phyloP scores from a whole-genome alignment of 35 echinoderm and acorn worm genomes.

The Amphiura filiformis region DNA sequence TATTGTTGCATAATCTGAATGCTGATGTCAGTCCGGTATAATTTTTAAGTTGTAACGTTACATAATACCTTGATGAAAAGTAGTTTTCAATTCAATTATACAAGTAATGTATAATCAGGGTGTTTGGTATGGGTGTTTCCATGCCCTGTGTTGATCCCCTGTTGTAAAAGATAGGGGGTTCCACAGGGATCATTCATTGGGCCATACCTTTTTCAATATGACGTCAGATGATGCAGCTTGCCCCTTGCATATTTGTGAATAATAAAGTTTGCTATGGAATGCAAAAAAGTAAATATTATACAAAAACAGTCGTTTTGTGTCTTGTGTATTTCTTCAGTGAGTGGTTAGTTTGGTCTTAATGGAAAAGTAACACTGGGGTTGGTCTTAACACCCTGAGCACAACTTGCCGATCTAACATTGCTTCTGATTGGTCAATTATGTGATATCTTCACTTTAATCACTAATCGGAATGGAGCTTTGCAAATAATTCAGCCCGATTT shows the following conservation, averaged over 20 bases:
- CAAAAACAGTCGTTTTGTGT: no score
- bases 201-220: neutral
- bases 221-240: conserved; percentile 4
- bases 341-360: no score
- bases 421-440: no score
- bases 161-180: neutral
- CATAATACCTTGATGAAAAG: neutral
- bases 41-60: neutral
- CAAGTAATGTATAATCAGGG: neutral
- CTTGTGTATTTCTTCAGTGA: no score
- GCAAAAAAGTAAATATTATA: neutral
- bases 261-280: conserved; percentile 15
- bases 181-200: neutral
- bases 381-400: no score
- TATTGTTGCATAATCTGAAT: neutral
- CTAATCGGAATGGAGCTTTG: no score
- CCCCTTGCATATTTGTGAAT: conserved; percentile 14
- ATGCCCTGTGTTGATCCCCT: neutral
- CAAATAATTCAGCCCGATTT: no score
- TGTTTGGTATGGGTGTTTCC: neutral
- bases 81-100: neutral
- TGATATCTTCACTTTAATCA: no score
- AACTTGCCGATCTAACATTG: no score
- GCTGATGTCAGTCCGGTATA: neutral
- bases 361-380: no score